Conservation (phyloP, 2,888 invertebrate species). For the Apotomis turbidana region DNA sequence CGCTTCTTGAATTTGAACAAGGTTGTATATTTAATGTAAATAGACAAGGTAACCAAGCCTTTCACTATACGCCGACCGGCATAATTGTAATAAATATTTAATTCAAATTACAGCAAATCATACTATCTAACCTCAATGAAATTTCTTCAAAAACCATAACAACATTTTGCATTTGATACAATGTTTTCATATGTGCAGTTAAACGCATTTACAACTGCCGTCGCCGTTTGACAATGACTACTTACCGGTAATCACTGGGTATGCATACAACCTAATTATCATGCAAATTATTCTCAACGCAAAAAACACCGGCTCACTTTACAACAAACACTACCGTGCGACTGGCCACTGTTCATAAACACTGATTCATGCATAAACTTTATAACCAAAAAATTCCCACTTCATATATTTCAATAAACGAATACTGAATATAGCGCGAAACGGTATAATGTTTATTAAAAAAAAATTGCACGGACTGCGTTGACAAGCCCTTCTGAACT, state of each 20-base stretch:
- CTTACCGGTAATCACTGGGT: slow-evolving; percentile 53
- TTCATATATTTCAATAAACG: slow-evolving; percentile 4
- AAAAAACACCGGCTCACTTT: slow-evolving; percentile 51
- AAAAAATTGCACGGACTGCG: slow-evolving; percentile 22
- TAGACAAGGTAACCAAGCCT: slow-evolving; percentile 33
- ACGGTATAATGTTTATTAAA: slow-evolving; percentile 18
- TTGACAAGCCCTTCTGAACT: slow-evolving; percentile 65
- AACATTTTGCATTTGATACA: slow-evolving; percentile 8
- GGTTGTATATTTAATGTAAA: slow-evolving; percentile 22
- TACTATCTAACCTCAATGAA: background rate
- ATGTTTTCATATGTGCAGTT: background rate
- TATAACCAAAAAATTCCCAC: slow-evolving; percentile 2
- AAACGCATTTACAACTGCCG: background rate
- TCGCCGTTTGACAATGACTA: slow-evolving; percentile 66
- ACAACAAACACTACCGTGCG: slow-evolving; percentile 38
- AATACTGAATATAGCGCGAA: slow-evolving; percentile 27
- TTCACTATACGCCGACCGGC: slow-evolving; percentile 19
- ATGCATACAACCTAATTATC: slow-evolving; percentile 62
- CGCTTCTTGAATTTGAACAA: slow-evolving; percentile 19
- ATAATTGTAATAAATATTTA: background rate
- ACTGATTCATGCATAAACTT: slow-evolving; percentile 23
- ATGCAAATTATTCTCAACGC: slow-evolving; percentile 57
- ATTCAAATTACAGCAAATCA: background rate
- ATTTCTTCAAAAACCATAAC: slow-evolving; percentile 24
- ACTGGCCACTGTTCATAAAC: slow-evolving; percentile 34